These are phyloP conservation scores for Acanthoscelides obtectus DNA, from an alignment of 2,888 invertebrate genomes.

Conservation along the genomic window DNA sequence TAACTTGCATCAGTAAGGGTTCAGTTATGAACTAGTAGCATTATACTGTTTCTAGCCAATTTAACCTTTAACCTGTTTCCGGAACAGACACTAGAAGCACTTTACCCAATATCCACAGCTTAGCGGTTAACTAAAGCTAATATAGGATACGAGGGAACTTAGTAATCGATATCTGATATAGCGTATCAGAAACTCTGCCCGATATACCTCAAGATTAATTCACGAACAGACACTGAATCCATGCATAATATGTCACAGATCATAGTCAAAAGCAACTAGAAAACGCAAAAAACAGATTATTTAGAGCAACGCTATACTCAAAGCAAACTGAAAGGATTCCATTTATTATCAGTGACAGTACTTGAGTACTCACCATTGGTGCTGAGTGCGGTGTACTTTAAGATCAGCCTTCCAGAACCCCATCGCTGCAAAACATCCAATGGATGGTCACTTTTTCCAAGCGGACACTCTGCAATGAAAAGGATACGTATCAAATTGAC, in stretches of 20 bases:
- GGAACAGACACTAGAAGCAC: not conserved
- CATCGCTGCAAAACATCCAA: slow-evolving; percentile 59
- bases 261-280: too few species aligned
- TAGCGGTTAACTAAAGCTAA: not conserved
- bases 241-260: too few species aligned
- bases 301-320: too few species aligned
- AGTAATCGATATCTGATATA: not conserved
- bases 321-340: too few species aligned
- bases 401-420: slow-evolving; percentile 55
- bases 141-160: not conserved
- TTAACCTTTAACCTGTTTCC: not conserved
- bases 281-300: too few species aligned
- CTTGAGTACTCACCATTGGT: slow-evolving; percentile 37
- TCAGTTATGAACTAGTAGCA: too few species aligned
- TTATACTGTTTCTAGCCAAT: too few species aligned
- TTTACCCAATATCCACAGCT: not conserved
- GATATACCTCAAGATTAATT: not conserved
- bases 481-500: not conserved
- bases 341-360: too few species aligned
- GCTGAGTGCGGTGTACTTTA: slow-evolving; percentile 52
- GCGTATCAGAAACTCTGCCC: not conserved
- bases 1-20: too few species aligned
- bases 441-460: slow-evolving; percentile 57
- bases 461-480: slow-evolving; percentile 54
- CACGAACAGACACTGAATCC: not conserved